These are phyloP conservation scores for Cepaea nemoralis DNA, from an alignment of 1,140 invertebrate species.

Conservation along the genomic window DNA sequence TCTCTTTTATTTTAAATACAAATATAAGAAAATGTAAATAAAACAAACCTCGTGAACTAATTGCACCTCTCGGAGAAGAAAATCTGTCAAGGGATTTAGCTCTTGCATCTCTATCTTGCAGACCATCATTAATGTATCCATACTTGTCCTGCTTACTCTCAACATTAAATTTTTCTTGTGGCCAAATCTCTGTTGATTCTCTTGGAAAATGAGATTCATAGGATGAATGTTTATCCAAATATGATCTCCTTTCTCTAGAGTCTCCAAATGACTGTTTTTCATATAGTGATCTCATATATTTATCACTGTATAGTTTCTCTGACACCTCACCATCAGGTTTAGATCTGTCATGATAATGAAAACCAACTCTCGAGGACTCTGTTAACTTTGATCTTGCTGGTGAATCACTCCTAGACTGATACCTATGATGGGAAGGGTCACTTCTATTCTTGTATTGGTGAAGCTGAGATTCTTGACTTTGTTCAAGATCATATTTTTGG, in stretches of 20 bases:
- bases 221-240: constrained; percentile 14
- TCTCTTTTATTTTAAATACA: background rate
- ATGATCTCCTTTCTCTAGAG: constrained; percentile 11
- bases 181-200: background rate
- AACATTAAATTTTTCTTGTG: background rate
- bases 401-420: background rate
- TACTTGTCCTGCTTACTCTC: constrained; percentile 11
- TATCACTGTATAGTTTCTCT: constrained; percentile 35
- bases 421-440: background rate
- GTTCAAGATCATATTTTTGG: background rate
- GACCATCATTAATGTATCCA: background rate
- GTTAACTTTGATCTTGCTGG: background rate
- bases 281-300: background rate
- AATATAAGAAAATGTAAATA: background rate
- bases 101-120: constrained; percentile 11
- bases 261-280: constrained; percentile 7
- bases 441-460: background rate
- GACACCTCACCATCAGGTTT: constrained; percentile 56
- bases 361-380: background rate
- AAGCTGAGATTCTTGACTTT: background rate
- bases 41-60: constrained; percentile 39
- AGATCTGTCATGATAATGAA: constrained; percentile 39
- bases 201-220: background rate
- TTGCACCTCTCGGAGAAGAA: background rate
- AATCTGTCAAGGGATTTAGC: constrained; percentile 8